phyloP scores from a whole-genome alignment of 2,797 vertebrate genomes.

The Hydrophis major region DNA sequence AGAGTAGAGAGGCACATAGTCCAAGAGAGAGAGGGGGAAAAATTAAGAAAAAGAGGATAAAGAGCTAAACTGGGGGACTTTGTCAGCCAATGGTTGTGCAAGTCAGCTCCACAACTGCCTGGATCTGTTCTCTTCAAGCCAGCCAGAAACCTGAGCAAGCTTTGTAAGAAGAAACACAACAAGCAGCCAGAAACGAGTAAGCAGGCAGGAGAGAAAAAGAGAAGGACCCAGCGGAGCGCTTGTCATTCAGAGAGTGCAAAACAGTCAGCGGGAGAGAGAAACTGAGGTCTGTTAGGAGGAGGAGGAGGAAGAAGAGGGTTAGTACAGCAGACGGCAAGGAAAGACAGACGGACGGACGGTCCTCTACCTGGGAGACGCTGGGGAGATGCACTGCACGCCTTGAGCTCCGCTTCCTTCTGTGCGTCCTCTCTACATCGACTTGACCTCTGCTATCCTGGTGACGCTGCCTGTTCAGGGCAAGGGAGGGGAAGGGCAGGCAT shows the following conservation, averaged over 20 bases:
- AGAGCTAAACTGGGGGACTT: constrained; percentile 40
- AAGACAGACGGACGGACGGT: background rate
- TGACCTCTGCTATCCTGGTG: constrained; percentile 34
- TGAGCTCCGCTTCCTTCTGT: constrained; percentile 9
- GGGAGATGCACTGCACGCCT: constrained; percentile 31
- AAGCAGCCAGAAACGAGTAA: background rate
- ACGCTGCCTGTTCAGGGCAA: constrained; percentile 34
- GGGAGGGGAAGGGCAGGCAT: background rate
- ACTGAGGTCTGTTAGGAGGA: background rate
- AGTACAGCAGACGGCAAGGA: constrained; percentile 27
- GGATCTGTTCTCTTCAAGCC: background rate
- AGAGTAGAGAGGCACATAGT: background rate
- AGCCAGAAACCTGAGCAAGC: constrained; percentile 23
- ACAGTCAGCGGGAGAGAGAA: background rate
- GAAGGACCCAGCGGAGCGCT: too few relatives aligned
- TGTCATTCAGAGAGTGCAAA: constrained; percentile 9
- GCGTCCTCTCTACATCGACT: constrained; percentile 45
- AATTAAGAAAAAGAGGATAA: background rate
- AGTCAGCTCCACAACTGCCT: constrained; percentile 21
- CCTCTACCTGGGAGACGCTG: constrained; percentile 47
- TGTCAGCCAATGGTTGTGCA: constrained; percentile 41
- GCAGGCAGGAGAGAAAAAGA: background rate
- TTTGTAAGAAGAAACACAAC: background rate
- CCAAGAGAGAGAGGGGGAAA: too few relatives aligned
- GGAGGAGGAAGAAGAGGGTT: background rate